These are phyloP conservation scores for Calliopum simillimum DNA, from an alignment of 2,888 invertebrate genomes.

Conservation along the genomic window DNA sequence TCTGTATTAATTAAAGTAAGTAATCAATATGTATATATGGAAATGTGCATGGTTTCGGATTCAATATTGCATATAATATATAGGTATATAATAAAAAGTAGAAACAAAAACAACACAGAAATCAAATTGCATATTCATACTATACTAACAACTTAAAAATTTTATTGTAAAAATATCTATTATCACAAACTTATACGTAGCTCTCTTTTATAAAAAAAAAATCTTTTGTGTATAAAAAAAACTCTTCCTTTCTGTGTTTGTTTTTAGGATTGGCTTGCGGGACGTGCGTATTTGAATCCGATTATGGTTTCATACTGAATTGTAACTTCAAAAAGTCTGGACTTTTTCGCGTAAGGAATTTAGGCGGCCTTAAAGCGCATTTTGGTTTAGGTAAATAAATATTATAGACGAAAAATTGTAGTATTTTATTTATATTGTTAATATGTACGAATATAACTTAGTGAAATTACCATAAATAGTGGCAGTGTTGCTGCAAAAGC, in stretches of 20 bases:
- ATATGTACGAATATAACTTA: too few species aligned
- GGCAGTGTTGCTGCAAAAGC: too few species aligned
- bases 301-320: slow-evolving; percentile 90
- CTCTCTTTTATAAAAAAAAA: slow-evolving; percentile 9
- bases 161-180: too few species aligned
- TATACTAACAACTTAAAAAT: not conserved
- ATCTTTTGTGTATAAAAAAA: too few species aligned
- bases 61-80: not conserved
- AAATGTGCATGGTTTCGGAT: too few species aligned
- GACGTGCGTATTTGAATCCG: slow-evolving; percentile 88
- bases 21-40: too few species aligned
- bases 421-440: not conserved
- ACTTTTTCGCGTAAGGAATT: slow-evolving; percentile 89
- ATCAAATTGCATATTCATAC: slow-evolving; percentile 25
- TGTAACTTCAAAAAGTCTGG: slow-evolving; percentile 94
- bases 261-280: slow-evolving; percentile 76
- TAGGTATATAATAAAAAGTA: not conserved
- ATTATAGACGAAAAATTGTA: not conserved
- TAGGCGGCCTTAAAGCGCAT: slow-evolving; percentile 91
- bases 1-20: too few species aligned
- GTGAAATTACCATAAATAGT: too few species aligned
- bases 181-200: too few species aligned
- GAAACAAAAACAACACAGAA: slow-evolving; percentile 36
- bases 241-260: slow-evolving; percentile 59
- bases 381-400: slow-evolving; percentile 84